Base-by-base conservation (phyloP, 2,113 vertebrate species). In the Micronycteris hirsuta region DNA sequence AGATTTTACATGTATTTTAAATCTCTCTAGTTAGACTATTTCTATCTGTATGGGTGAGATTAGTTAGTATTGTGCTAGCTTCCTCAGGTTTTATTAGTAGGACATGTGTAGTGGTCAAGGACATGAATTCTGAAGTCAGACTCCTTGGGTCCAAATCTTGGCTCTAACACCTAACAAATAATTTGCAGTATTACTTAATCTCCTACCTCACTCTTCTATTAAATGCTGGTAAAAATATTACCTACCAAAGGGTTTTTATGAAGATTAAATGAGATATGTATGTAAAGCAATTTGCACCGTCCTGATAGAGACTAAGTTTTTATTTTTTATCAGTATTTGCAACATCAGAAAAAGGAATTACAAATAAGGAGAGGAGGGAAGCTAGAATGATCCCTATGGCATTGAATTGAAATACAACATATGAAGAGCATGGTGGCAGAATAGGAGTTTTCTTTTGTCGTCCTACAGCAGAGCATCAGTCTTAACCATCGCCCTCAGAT, bases 191-290 rank as follows among this genome's bases (percentile, higher is more conserved):
- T 93, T 90, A 71, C 17, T 83, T 86, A 94, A 54, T 38, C 26
- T 81, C 19, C 15, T 31, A 15, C 36, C 33, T 86, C 61, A 58
- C 22, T 76, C 71, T 78, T 70, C 20, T 81, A 36, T 82, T 68
- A 92, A 97, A 85, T 43, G 7, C 8, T 68, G 22, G 20, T 78
- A 82, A 82, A 97, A 95, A 68, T 93, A n/a, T 74, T 82, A 63
- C 36, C 24, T 93, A 8, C 17, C 20, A 45, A 38, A 47, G 7
- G 3, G 17, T 71, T 78, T 28, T 89, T 63, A 54, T 63, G 61
- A 77, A 61, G 41, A 63, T 63, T 84, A 89, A 89, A 71, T 33
- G 26, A 87, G 41, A 68, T 71, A 67, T 49, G 19, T 80, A 58
- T 67, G 41, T 43, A 86, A 68, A 81, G 45, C 45, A 41, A 31